Conservation (phyloP, 2,113 vertebrate genomes). For the Muntiacus muntjak region DNA sequence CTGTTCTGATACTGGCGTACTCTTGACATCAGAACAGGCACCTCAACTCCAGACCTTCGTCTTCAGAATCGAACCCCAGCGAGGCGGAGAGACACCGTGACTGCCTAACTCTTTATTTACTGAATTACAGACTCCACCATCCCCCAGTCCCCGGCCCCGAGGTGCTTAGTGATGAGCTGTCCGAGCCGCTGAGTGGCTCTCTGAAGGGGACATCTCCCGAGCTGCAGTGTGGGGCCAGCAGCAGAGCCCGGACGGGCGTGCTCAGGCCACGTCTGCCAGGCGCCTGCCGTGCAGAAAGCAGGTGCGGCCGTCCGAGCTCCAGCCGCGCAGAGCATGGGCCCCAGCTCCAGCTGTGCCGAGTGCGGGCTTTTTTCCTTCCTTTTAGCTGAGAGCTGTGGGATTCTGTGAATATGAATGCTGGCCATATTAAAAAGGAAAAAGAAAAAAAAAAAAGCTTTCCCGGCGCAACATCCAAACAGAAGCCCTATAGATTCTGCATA, state of each 20-base stretch:
- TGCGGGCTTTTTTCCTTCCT: fast-evolving
- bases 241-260: background rate
- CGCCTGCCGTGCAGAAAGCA: background rate
- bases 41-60: background rate
- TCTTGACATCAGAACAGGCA: background rate
- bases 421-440: background rate
- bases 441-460: background rate
- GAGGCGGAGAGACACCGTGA: background rate
- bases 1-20: background rate
- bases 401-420: background rate
- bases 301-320: fast-evolving
- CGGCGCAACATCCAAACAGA: background rate
- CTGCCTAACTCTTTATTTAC: background rate
- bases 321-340: fast-evolving
- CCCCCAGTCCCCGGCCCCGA: background rate
- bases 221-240: fast-evolving
- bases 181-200: background rate
- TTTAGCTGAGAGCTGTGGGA: background rate
- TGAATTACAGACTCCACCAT: background rate
- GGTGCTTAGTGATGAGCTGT: background rate
- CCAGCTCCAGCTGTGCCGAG: fast-evolving
- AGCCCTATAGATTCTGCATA: background rate
- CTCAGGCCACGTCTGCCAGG: background rate
- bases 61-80: background rate
- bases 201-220: conserved; percentile 39